Base-by-base conservation (phyloP, 2,113 vertebrate genomes). In the Nothobranchius furzeri region DNA sequence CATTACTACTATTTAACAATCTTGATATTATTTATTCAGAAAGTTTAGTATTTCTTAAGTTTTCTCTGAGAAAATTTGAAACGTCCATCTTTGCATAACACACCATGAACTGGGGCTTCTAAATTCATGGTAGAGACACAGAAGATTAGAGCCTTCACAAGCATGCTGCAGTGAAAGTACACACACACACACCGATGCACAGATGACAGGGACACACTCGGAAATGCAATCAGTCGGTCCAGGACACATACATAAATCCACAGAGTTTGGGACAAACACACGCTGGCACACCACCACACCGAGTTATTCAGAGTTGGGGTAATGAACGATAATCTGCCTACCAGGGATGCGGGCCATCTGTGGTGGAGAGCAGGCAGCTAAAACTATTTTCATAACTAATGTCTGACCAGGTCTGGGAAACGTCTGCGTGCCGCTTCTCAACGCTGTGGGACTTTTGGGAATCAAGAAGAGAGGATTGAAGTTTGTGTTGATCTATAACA, bases 271-370 rank as follows among this genome's bases (percentile, higher is more conserved):
- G 30, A 83, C 62, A 75, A 69, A 73, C 62, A 55, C 50, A 76
- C 59, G 65, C 47, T 24, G 37, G 48, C 62, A 70, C 77, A 76
- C 43, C 75, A 61, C 74, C 30, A 73, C 70, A 78, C 49, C 0
- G 60, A 73, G 65, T 72, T 72, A 64, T 60, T 72, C 74, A 43
- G 73, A 82, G 82, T 82, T 87, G 76, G 85, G 76, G 80, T 68
- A 88, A 88, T 85, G 64, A 75, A 40, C 78, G 52, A 67, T 80
- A 79, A 79, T 85, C 72, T 68, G 66, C 83, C 78, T 58, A 75
- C 46, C 76, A 75, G 60, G 30, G 60, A 79, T 36, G 62, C 53
- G 7, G 54, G 75, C 68, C 71, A 80, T 85, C 77, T 85, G 79
- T 65, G 69, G 66, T 61, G 45, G 40, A 68, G 78, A 70, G 68